These are phyloP conservation scores for Psophia crepitans DNA, from an alignment of 2,113 vertebrate species.

Conservation along the genomic window DNA sequence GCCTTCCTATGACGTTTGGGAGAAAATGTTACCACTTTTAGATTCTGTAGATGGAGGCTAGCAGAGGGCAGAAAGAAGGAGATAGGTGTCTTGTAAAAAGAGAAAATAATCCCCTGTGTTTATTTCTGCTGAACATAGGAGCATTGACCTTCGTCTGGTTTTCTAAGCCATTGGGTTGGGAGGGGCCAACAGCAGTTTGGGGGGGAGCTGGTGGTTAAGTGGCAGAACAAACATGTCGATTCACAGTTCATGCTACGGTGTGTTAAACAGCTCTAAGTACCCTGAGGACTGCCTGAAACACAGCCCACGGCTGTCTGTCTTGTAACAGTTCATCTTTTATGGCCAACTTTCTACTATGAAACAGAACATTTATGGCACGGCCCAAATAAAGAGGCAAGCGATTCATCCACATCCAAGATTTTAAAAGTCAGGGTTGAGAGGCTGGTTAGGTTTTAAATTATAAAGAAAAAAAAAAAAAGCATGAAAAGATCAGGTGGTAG, in stretches of 20 bases:
- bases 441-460: background rate
- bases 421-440: background rate
- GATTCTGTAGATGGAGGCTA: background rate
- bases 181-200: background rate
- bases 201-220: background rate
- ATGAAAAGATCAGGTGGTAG: background rate
- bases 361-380: background rate
- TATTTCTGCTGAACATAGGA: background rate
- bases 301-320: background rate
- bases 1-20: background rate
- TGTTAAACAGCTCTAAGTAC: background rate
- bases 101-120: background rate
- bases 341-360: background rate
- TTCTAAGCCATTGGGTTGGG: background rate
- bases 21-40: background rate
- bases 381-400: background rate
- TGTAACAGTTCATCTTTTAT: slow-evolving; percentile 23
- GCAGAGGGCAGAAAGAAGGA: background rate
- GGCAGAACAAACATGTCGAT: background rate
- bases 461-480: background rate
- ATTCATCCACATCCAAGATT: background rate
- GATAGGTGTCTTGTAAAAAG: background rate
- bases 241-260: slow-evolving; percentile 1
- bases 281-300: slow-evolving; percentile 23
- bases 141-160: background rate